Evolutionary conservation across 23 tunicate species (phyloP), one percentile per base, ranked within the genome.

Genomic region (Trididemnum clinides): DNA sequence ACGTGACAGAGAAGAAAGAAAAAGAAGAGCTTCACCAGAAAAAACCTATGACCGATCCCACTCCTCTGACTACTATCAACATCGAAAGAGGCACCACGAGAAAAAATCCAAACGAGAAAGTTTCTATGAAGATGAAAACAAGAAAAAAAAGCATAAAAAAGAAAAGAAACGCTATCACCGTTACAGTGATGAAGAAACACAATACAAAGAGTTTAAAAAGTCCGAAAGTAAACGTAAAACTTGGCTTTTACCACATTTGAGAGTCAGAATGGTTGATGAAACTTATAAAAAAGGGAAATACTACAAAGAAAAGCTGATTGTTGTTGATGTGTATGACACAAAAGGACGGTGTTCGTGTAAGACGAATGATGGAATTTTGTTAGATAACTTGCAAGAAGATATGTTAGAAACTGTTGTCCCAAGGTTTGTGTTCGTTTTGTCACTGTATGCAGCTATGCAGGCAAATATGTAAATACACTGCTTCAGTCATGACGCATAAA

Each of bases 361-460:
- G 37, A 83, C 97, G 0, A 77, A 57, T 7, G 32, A 78, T n/a
- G 92, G 92, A 0, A 33, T 7, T 28, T 32, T 92, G 33, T 75
- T 92, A 26, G 97, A 92, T 78, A 91, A 87, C 50, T 34, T 92
- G 21, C 71, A 69, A 0, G 92, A 92, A 51, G 81, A 86, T 25
- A 88, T 87, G 97, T 38, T 92, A 64, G 97, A 92, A 78, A 92
- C 97, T 0, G 97, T 92, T 64, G 87, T 92, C 1, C 97, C 97
- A n/a, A 85, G 78, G 89, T 85, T n/a, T n/a, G n/a, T n/a, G n/a
- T n/a, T n/a, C n/a, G n/a, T n/a, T n/a, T n/a, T n/a, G n/a, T n/a
- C n/a, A n/a, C n/a, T n/a, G n/a, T n/a, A n/a, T n/a, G n/a, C n/a
- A n/a, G n/a, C n/a, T n/a, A n/a, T n/a, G n/a, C n/a, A n/a, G n/a